Percentiles rank a stretch among this genome's conserved stretches.
phyloP scores from a whole-genome alignment of 2,113 vertebrate genomes.

The Indicator indicator region DNA sequence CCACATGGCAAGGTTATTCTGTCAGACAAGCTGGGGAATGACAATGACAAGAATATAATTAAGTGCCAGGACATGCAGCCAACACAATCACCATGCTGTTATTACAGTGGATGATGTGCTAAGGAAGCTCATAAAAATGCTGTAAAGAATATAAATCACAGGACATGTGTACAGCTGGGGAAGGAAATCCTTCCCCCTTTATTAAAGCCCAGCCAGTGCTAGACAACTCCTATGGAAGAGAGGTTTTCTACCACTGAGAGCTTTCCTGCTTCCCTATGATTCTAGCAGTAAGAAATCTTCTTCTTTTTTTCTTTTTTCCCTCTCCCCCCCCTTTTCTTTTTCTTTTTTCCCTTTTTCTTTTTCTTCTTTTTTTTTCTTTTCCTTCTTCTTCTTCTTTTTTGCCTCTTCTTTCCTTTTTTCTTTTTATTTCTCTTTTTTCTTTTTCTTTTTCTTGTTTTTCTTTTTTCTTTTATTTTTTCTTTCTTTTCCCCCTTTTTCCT shows the following conservation, averaged over 20 bases:
- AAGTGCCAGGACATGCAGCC: slow-evolving; percentile 74
- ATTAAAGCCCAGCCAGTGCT: not conserved
- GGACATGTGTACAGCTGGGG: slow-evolving; percentile 2
- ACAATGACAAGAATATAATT: slow-evolving; percentile 78
- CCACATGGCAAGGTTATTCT: slow-evolving; percentile 75
- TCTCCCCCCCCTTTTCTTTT: too few species aligned
- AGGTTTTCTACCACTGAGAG: not conserved
- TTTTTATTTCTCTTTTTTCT: too few species aligned
- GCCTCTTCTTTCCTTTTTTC: too few species aligned
- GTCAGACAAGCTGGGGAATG: slow-evolving; percentile 71
- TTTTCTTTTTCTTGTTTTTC: too few species aligned
- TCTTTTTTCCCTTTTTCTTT: not conserved
- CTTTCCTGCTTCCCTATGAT: not conserved
- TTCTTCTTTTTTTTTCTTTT: too few species aligned
- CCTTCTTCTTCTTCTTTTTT: not conserved
- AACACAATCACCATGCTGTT: slow-evolving; percentile 75
- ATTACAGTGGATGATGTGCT: slow-evolving; percentile 69
- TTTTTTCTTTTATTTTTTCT: too few species aligned
- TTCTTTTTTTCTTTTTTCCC: not conserved
- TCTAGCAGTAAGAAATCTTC: not conserved
- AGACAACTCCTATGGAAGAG: not conserved
- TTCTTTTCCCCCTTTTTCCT: too few species aligned
- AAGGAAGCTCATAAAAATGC: slow-evolving; percentile 73
- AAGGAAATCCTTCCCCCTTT: slow-evolving; percentile 3
- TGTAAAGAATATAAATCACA: slow-evolving; percentile 66